Evolutionary conservation across 1,140 invertebrate genomes (phyloP).

Genomic region (Platyscapa corneri): DNA sequence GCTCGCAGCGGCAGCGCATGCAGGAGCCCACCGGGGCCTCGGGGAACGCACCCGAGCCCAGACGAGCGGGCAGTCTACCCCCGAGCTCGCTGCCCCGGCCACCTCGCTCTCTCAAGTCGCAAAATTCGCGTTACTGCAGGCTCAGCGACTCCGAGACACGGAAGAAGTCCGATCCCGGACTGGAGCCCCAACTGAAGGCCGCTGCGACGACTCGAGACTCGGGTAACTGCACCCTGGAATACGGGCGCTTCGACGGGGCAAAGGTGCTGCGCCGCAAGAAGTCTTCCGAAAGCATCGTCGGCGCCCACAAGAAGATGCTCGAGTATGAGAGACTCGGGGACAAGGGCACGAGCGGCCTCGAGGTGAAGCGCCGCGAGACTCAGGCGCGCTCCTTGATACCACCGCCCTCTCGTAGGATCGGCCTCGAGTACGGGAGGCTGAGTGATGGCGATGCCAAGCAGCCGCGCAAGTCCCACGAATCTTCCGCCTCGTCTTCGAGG

Average conservation of each 20-base stretch:
- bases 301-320: conserved; percentile 62
- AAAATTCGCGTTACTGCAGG: conserved; percentile 76
- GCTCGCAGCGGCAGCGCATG: conserved; percentile 83
- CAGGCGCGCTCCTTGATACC: conserved; percentile 80
- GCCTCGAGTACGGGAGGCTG: conserved; percentile 74
- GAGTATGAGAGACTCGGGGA: conserved; percentile 68
- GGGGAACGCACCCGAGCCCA: conserved; percentile 57
- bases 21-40: conserved; percentile 61
- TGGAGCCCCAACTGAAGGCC: conserved; percentile 7
- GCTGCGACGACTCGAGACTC: conserved; percentile 63
- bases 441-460: conserved; percentile 75
- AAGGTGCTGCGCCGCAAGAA: conserved; percentile 74
- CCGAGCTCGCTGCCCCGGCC: conserved; percentile 81
- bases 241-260: conserved; percentile 64
- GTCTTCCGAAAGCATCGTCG: conserved; percentile 70
- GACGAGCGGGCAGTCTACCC: conserved; percentile 76
- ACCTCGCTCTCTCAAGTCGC: conserved; percentile 75
- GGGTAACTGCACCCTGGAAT: conserved; percentile 68
- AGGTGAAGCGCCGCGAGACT: conserved; percentile 71
- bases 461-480: conserved; percentile 51
- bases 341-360: conserved; percentile 45
- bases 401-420: conserved; percentile 77
- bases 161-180: conserved; percentile 68
- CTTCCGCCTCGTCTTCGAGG: conserved; percentile 56
- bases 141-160: conserved; percentile 76